Evolutionary conservation across 2,113 vertebrate genomes (phyloP), one percentile per base, ranked within the genome.

Genomic region (Nymphicus hollandicus): DNA sequence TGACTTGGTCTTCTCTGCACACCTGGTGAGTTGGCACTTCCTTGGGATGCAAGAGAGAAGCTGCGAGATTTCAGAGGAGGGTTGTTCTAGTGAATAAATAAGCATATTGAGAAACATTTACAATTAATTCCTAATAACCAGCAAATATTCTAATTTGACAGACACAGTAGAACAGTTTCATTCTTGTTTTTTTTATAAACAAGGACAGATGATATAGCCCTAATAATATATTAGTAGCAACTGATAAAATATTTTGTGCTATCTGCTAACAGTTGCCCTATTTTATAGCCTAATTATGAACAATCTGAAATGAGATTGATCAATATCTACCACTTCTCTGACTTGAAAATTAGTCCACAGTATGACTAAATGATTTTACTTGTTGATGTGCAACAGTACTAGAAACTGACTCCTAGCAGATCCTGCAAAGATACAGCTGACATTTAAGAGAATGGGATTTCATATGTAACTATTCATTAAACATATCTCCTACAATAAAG

Each of bases 61-160:
- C 99, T 99, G 83, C 99, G 98, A 86, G 99, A 99, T 98, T 99
- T 99, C 95, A 99, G 98, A 72, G 99, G 99, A 87, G 99, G 99
- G 94, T 99, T 99, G 96, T 98, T 99, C 99, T 99, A 98, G 93
- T 82, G 78, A 97, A 96, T 93, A 96, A 96, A 97, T 47, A 97
- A 96, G 92, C 60, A 91, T 53, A 98, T 90, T 94, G 93, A 98
- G 90, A 96, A 83, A 97, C 72, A 35, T 88, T 94, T 82, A 94
- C 37, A 90, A 82, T 91, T 86, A 82, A 84, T 89, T 89, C 33
- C 78, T 90, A 93, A 89, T 25, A 78, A 50, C 4, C 73, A 86
- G 58, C 24, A 93, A 87, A 73, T 41, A 53, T n/a, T 92, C 35
- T 68, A 35, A 56, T 41, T 70, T 69, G 52, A 92, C 76, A 76